A percentile compares a stretch with the other conserved stretches of the same genome.
Conservation (phyloP, 2,888 invertebrate genomes). For the Scaptodrosophila latifasciaeformis region DNA sequence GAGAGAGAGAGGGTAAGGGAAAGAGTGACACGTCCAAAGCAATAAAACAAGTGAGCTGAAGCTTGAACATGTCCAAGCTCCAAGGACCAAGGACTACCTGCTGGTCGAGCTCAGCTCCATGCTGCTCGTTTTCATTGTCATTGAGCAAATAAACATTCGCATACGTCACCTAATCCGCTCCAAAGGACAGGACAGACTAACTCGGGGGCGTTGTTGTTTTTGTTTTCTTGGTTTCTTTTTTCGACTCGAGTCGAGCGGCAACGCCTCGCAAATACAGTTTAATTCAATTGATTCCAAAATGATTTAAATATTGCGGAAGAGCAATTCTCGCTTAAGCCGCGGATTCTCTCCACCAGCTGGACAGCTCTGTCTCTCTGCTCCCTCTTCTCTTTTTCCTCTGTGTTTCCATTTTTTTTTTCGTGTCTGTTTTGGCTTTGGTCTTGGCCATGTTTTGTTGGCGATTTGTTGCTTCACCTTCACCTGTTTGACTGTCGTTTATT, state of each 20-base stretch:
- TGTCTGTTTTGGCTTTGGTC: no score
- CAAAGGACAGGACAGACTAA: background rate
- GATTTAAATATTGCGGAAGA: conserved; percentile 54
- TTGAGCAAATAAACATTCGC: conserved; percentile 26
- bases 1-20: background rate
- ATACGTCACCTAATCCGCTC: conserved; percentile 29
- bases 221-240: no score
- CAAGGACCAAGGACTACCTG: background rate
- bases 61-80: conserved; percentile 13
- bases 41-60: conserved; percentile 19
- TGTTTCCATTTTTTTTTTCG: no score
- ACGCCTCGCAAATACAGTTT: conserved; percentile 46
- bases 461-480: background rate
- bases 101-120: background rate
- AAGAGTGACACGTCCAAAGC: conserved; percentile 18
- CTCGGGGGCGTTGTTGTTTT: background rate
- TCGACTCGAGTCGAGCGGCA: conserved; percentile 1
- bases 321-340: background rate
- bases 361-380: no score
- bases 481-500: conserved; percentile 2
- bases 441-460: no score
- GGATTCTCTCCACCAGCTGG: background rate
- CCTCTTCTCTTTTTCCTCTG: background rate
- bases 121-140: conserved; percentile 11
- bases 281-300: conserved; percentile 61